Base-by-base conservation (phyloP, 92 coral and sea anemone species). In the Epizoanthus fatuus region DNA sequence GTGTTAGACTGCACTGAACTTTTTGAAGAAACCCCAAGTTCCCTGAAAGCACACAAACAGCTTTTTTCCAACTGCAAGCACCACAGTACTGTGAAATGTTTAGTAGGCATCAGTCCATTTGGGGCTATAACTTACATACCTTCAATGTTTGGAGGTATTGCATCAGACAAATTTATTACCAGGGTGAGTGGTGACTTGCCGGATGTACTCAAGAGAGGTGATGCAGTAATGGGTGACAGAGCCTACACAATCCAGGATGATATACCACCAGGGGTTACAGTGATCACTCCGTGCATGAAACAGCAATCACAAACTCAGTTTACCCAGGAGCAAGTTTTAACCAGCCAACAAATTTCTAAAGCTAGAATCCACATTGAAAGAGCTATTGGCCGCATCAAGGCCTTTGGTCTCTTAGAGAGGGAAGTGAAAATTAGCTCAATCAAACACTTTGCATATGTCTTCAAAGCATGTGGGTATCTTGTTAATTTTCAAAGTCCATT, bases 1-100 rank as follows among this genome's bases (percentile, higher is more conserved):
- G 87, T 83, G 86, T 57, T 86, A 15, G 84, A 77, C 20, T 67
- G 90, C 70, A 77, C 84, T 14, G 85, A 77, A 38, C 56, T 57
- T 72, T 77, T 86, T 56, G 64, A 73, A 37, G 90, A 86, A 67
- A 78, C 90, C 62, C 90, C 90, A 14, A 76, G 72, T 39, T 76
- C 79, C 35, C 45, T 86, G 84, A 78, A 67, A 42, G 84, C 55
- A 65, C 54, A 59, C 66, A 69, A 66, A 25, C 76, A 77, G 42
- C 58, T 65, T 3, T 86, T 75, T 42, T 74, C 83, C 47, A 86
- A 86, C 38, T 86, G 76, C 35, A 86, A 86, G 19, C 79, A 86
- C 52, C 89, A 84, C 62, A 64, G 78, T 59, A 84, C 82, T 70
- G 80, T 72, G 54, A 85, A 84, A 45, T 73, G 74, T 51, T 19